Conservation (phyloP, 2,113 vertebrate genomes). For the Castor canadensis region DNA sequence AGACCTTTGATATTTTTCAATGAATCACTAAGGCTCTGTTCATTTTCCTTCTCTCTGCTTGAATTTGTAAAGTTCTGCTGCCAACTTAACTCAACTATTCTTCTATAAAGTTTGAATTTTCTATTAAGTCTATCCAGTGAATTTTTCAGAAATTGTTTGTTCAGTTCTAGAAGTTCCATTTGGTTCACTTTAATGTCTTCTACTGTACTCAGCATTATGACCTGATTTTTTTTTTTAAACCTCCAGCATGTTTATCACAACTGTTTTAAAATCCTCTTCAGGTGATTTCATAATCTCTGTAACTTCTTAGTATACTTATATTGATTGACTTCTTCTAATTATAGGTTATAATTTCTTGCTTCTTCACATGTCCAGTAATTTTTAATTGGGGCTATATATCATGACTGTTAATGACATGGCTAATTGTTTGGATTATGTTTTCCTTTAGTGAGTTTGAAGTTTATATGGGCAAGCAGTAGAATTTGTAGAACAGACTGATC, state of each 20-base stretch:
- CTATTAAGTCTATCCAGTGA: not conserved
- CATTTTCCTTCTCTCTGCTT: not conserved
- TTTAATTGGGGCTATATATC: not conserved
- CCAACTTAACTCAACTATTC: not conserved
- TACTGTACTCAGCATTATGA: not conserved
- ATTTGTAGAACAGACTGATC: not conserved
- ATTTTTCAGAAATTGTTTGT: not conserved
- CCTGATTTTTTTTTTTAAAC: constrained; percentile 3
- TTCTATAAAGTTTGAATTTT: not conserved
- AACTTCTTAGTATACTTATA: not conserved
- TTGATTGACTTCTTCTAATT: not conserved
- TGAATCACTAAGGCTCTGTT: not conserved
- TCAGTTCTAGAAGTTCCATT: not conserved
- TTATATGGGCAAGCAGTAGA: not conserved
- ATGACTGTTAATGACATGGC: not conserved
- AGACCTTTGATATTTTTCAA: not conserved
- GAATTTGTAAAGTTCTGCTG: not conserved
- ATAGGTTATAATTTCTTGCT: not conserved
- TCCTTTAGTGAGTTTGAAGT: constrained; percentile 22
- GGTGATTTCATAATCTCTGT: not conserved
- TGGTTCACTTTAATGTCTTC: not conserved
- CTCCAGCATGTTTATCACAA: not conserved
- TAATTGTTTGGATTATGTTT: not conserved
- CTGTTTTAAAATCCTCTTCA: not conserved
- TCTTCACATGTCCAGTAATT: not conserved